Evolutionary conservation across 2,888 invertebrate genomes (phyloP).

Genomic region (Synergus laeviventris): DNA sequence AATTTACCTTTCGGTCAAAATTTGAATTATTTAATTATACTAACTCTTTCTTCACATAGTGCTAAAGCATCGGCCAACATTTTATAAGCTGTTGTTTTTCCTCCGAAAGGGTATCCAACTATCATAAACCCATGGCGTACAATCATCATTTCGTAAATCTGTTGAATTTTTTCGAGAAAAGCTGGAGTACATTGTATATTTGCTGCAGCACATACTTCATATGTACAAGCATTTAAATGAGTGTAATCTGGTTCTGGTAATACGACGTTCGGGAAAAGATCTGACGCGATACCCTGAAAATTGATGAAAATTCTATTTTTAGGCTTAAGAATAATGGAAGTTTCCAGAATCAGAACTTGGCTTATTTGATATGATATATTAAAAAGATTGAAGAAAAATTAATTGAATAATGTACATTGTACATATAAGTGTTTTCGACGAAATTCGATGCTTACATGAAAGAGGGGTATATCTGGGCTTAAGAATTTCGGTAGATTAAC

Average conservation of each 20-base stretch:
- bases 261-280: slow-evolving; percentile 80
- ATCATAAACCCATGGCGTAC: slow-evolving; percentile 82
- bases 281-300: slow-evolving; percentile 80
- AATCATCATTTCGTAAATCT: slow-evolving; percentile 82
- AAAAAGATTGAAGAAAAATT: no score
- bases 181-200: slow-evolving; percentile 88
- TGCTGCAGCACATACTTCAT: slow-evolving; percentile 82
- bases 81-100: slow-evolving; percentile 79
- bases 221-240: slow-evolving; percentile 81
- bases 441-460: slow-evolving; percentile 76
- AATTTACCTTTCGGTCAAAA: not conserved
- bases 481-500: slow-evolving; percentile 83
- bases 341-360: no score
- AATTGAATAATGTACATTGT: no score
- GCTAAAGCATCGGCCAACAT: slow-evolving; percentile 77
- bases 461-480: slow-evolving; percentile 79
- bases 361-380: no score
- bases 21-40: not conserved
- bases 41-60: slow-evolving; percentile 77
- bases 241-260: slow-evolving; percentile 86
- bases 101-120: slow-evolving; percentile 80
- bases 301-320: slow-evolving; percentile 62
- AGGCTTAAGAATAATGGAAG: not conserved
- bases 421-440: no score
- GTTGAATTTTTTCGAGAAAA: slow-evolving; percentile 80